Base-by-base conservation (phyloP, 2,888 invertebrate genomes). In the Coremacera marginata region DNA sequence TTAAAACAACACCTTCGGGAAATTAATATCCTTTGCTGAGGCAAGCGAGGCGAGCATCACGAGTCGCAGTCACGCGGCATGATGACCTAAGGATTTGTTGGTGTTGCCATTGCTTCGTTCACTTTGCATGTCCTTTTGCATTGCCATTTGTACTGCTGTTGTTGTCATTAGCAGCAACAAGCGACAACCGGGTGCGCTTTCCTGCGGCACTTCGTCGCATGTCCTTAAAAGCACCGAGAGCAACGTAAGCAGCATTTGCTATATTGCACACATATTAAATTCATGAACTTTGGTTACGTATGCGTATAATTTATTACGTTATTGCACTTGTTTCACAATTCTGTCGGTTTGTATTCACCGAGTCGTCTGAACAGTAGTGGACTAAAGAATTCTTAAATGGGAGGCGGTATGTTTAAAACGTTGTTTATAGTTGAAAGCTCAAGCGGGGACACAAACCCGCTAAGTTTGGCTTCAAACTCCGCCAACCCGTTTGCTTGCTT, bases 251-350 rank as follows among this genome's bases (percentile, higher is more conserved):
- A 44, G 44, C 44, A 44, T 2, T 44, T 44, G 4, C 44, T 7
- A 11, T 44, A 68, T 68, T n/a, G 51, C 68, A 25, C 25, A 52
- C 49, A 68, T 27, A 68, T 68, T 51, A 68, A 68, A 68, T 27
- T 68, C 14, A 68, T 34, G 37, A 73, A 62, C 65, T 57, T 75
- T 67, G 25, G n/a, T 34, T 70, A 65, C 65, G 83, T 83, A 82
- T 84, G 82, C 84, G 82, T 86, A 86, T 85, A 86, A 86, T 85
- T 86, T 86, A 83, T 86, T 86, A 86, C 83, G 82, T 86, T 85
- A 86, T 86, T 85, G 83, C 86, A 85, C 83, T 86, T 83, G 27
- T 60, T 27, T 16, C 60, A 22, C 60, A 55, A 25, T 14, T 27
- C 60, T 27, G 80, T 82, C 82, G 82, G 79, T 84, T 51, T 49